Evolutionary conservation across 2,888 invertebrate genomes (phyloP), one percentile per base, ranked within the genome.

Genomic region (Epicampocera succincta): DNA sequence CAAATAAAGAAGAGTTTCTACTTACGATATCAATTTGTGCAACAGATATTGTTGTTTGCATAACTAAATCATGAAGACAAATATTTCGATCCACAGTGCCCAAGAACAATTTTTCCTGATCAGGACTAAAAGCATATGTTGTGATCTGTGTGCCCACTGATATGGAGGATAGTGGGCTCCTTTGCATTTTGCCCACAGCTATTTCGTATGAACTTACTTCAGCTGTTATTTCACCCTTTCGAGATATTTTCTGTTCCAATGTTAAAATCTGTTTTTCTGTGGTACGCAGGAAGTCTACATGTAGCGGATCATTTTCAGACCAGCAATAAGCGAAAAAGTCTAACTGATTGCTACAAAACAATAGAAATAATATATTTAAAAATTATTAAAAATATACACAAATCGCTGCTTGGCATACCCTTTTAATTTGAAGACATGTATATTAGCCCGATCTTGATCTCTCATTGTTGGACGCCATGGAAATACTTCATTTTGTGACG

Each of bases 401-500:
- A 33, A 29, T 21, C 21, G 3, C 12, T 29, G 15, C n/a, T 29
- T 25, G 0, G 19, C 48, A 52, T 61, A 95, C 96, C 95, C 94
- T 87, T 92, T 93, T 44, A 96, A 92, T 84, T 93, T 93, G 87
- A 97, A 96, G 0, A 98, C 92, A 88, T 97, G 96, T 78, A 98
- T 93, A 91, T 98, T 98, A 8, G 97, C 96, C 85, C 96, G 93
- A 90, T 98, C 97, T 88, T 96, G 95, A 86, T 97, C 94, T 87
- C 94, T 94, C 40, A 94, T 93, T 56, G 96, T 93, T 13, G 98
- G 98, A 87, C 96, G 95, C 98, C 98, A 98, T 0, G 98, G 98
- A 87, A 96, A 97, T 0, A 98, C 96, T 89, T 98, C 97, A 83
- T 96, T 95, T 84, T 94, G 94, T 11, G 94, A 94, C 46, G 95